Conservation (phyloP, 2,888 invertebrate genomes). For the Ochropleura leucogaster region DNA sequence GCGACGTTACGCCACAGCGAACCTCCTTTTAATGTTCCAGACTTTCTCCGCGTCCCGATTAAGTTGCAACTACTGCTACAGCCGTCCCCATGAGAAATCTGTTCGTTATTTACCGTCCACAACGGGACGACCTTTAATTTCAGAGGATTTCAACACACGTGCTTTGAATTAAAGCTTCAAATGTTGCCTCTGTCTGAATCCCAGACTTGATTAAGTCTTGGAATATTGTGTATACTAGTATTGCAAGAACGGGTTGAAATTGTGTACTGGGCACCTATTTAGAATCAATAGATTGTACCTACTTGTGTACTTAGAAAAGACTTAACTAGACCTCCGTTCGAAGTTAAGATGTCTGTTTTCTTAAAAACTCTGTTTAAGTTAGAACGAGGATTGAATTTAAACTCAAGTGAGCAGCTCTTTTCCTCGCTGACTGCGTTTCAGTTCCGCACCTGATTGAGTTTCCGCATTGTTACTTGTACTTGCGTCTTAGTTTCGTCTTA, state of each 20-base stretch:
- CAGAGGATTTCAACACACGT: conserved; percentile 70
- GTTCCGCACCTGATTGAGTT: conserved; percentile 40
- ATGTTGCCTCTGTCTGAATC: conserved; percentile 48
- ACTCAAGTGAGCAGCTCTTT: conserved; percentile 61
- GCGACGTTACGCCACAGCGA: conserved; percentile 62
- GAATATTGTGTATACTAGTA: conserved; percentile 27
- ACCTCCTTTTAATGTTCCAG: conserved; percentile 68
- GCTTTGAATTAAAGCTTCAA: conserved; percentile 65
- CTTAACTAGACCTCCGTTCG: conserved; percentile 1
- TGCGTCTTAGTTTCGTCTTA: conserved; percentile 49
- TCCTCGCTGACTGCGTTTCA: conserved; percentile 48
- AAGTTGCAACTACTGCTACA: conserved; percentile 69
- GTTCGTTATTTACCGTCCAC: conserved; percentile 67
- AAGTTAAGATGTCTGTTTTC: conserved; percentile 41
- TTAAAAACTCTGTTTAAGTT: conserved; percentile 43
- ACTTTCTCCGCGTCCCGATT: conserved; percentile 68
- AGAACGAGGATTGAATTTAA: conserved; percentile 65
- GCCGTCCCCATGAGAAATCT: conserved; percentile 71
- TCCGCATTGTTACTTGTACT: conserved; percentile 53
- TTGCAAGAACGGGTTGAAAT: conserved; percentile 27
- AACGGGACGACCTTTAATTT: conserved; percentile 67
- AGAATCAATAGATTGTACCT: conserved; percentile 14
- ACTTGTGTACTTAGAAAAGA: conserved; percentile 1
- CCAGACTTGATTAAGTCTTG: conserved; percentile 35
- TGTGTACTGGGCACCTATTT: not conserved